Conservation (phyloP, 2,888 invertebrate genomes). For the Cabera pusaria region DNA sequence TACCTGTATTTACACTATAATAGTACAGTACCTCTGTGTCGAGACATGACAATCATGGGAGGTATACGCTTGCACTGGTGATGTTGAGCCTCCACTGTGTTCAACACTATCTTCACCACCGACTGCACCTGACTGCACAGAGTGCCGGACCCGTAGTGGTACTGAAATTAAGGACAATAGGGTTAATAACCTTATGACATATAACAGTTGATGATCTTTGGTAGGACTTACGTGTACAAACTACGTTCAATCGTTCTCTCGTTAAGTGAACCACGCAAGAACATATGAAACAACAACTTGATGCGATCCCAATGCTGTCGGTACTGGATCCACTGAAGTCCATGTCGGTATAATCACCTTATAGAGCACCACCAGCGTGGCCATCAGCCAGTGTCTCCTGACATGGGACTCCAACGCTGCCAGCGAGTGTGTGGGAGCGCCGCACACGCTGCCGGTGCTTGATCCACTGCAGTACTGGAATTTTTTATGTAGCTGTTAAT, state of each 20-base stretch:
- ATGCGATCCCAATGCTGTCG: no score
- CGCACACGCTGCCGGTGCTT: slow-evolving; percentile 45
- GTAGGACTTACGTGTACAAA: no score
- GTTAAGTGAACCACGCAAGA: no score
- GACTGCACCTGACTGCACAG: slow-evolving; percentile 89
- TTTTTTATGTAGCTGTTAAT: no score
- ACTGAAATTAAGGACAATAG: no score
- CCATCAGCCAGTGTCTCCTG: slow-evolving; percentile 96
- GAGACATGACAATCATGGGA: slow-evolving; percentile 89
- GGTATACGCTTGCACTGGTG: slow-evolving; percentile 95
- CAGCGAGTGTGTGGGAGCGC: slow-evolving; percentile 86
- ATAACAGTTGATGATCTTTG: no score
- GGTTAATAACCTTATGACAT: no score
- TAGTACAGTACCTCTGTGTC: slow-evolving; percentile 84
- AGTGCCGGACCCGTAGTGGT: slow-evolving; percentile 89
- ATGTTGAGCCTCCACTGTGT: slow-evolving; percentile 95
- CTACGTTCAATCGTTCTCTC: no score
- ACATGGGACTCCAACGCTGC: slow-evolving; percentile 94
- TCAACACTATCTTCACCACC: slow-evolving; percentile 94
- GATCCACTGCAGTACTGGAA: slow-evolving; percentile 28
- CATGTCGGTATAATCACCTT: no score
- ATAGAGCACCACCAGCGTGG: slow-evolving; percentile 95
- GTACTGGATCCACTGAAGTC: no score
- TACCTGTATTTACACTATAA: no score
- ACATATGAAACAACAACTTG: no score